Percentiles rank a stretch among this genome's conserved stretches.
Evolutionary conservation across 2,113 vertebrate genomes (phyloP).

Genomic region (Anhinga anhinga): DNA sequence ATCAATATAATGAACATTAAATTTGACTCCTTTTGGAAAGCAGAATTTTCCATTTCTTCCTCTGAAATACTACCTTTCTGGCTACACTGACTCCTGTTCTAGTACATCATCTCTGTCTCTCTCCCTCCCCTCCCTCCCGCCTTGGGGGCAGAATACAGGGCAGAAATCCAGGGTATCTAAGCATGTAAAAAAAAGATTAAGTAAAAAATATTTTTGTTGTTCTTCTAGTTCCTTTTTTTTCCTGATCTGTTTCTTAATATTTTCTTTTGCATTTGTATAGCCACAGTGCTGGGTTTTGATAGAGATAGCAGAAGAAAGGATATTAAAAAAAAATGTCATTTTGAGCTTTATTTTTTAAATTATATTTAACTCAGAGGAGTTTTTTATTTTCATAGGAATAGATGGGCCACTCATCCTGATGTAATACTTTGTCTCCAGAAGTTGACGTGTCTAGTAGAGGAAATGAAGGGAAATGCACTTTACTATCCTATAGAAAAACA

Average conservation of each 20-base stretch:
- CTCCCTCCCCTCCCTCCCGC: too few species aligned
- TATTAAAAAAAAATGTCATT: background rate
- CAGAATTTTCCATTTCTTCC: background rate
- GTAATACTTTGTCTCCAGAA: background rate
- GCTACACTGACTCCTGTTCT: background rate
- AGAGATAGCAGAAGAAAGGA: background rate
- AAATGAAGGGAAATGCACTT: background rate
- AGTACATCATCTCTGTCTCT: background rate
- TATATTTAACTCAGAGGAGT: fast-evolving
- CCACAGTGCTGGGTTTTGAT: background rate
- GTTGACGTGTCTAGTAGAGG: background rate
- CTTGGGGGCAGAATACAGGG: too few species aligned
- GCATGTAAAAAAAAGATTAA: background rate
- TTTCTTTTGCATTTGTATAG: background rate
- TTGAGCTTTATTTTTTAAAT: background rate
- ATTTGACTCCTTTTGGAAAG: background rate
- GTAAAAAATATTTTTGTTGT: background rate
- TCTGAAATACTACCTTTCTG: background rate
- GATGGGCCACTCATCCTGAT: background rate
- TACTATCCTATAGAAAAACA: background rate
- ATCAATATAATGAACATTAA: background rate
- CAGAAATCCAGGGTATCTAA: background rate
- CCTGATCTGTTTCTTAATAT: background rate
- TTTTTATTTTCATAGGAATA: background rate
- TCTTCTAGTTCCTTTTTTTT: background rate